Base-by-base conservation (phyloP, 2,113 vertebrate species). In the Triplophysa siluroides region DNA sequence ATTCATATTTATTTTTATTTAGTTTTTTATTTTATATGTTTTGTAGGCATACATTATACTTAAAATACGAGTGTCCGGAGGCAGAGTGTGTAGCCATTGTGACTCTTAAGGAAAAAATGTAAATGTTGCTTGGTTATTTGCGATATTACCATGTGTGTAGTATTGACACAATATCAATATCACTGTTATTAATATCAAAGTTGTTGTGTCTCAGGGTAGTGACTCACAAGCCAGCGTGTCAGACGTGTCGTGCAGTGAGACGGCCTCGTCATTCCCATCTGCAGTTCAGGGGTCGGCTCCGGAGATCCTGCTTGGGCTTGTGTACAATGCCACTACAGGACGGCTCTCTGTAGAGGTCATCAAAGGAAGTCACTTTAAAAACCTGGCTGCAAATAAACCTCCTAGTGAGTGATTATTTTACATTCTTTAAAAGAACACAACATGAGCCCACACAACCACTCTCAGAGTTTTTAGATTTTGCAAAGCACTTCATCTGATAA, bases 331-430 rank as follows among this genome's bases (percentile, higher is more conserved):
- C 90, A 98, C 97, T 13, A 99, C 97, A 19, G 98, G 98, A 85
- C 95, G 96, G 80, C 95, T 99, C 76, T 96, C 97, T 9, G 97
- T 98, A 87, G 97, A 99, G 92, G 92, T 99, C 92, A 98, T 99
- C 92, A 99, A 97, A 94, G 98, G 98, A 89, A 98, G 96, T 92
- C 96, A 98, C 91, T 99, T 99, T 92, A 98, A 95, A 92, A 97
- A 98, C 91, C 91, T 99, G 88, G 92, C 97, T 86, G 95, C 95
- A 72, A 98, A 98, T 93, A 97, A 97, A 93, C 96, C 97, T 92
- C 97, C 96, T 93, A 97, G 97, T 99, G 95, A 98, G 97, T 96
- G 54, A n/a, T 58, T 21, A 58, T 5, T 58, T 21, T 58, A 21
- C 4, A 6, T 9, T 2, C 43, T 11, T 45, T 11, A 45, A 2